A percentile compares a stretch with the other conserved stretches of the same genome.
Evolutionary conservation across 2,113 vertebrate genomes (phyloP).

Genomic region (Crotalus helleri): DNA sequence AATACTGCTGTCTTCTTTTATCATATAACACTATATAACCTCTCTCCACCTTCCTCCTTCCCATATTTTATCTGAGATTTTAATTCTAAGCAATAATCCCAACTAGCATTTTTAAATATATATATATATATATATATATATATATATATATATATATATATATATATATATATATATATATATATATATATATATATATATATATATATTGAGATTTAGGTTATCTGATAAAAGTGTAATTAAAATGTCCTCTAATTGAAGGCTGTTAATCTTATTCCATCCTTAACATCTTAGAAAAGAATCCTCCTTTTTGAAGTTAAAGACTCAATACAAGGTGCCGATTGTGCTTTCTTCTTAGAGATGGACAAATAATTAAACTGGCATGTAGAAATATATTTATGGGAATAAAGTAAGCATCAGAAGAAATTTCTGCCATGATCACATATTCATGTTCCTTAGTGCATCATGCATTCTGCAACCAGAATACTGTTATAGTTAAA

Average conservation of each 20-base stretch:
- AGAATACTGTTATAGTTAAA: background rate
- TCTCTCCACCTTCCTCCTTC: slow-evolving; percentile 71
- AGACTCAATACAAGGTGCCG: slow-evolving; percentile 8
- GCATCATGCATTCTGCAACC: background rate
- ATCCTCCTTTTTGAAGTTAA: slow-evolving; percentile 35
- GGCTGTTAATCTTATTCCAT: slow-evolving; percentile 52
- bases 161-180: slow-evolving; percentile 66
- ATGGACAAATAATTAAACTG: slow-evolving; percentile 15
- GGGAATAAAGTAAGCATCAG: background rate
- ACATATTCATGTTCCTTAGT: fast-evolving
- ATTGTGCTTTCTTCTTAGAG: background rate
- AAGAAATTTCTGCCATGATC: background rate
- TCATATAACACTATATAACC: slow-evolving; percentile 85
- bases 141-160: slow-evolving; percentile 70
- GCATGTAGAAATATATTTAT: background rate
- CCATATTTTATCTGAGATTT: slow-evolving; percentile 80
- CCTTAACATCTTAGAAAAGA: slow-evolving; percentile 33
- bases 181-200: slow-evolving; percentile 59
- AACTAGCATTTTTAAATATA: slow-evolving; percentile 69
- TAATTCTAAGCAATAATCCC: slow-evolving; percentile 75
- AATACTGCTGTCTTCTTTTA: slow-evolving; percentile 86
- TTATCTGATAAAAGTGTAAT: slow-evolving; percentile 75
- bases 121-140: slow-evolving; percentile 75
- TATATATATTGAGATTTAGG: slow-evolving; percentile 71
- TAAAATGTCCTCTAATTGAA: slow-evolving; percentile 61